Conservation (phyloP, 2,888 invertebrate species). For the Acleris laterana region DNA sequence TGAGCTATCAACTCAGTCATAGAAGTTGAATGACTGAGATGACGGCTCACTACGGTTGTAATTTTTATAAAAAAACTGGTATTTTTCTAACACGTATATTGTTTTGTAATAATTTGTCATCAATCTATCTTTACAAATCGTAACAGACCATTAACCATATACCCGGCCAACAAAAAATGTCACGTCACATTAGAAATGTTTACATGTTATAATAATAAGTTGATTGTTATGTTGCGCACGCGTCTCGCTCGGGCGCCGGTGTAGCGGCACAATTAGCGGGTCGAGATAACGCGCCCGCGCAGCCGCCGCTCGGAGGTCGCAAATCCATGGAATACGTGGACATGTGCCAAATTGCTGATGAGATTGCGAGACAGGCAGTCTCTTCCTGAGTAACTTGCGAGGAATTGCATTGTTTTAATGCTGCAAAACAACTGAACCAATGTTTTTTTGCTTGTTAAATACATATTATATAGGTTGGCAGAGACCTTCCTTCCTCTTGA, state of each 20-base stretch:
- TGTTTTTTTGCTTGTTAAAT: too few species aligned
- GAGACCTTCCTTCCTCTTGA: too few species aligned
- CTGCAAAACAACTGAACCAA: too few species aligned
- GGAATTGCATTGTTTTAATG: too few species aligned
- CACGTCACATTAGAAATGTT: conserved; percentile 8
- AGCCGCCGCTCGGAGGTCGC: conserved; percentile 25
- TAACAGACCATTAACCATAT: too few species aligned
- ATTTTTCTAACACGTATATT: too few species aligned
- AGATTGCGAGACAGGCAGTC: conserved; percentile 52
- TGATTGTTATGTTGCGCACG: not conserved
- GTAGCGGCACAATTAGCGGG: conserved; percentile 29
- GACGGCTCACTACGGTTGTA: too few species aligned
- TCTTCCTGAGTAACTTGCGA: too few species aligned
- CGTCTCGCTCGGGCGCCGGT: not conserved
- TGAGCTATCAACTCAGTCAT: not conserved
- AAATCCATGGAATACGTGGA: conserved; percentile 37
- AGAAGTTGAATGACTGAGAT: not conserved
- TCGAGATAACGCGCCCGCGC: conserved; percentile 19
- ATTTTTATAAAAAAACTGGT: too few species aligned
- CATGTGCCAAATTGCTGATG: conserved; percentile 47
- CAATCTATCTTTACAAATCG: too few species aligned
- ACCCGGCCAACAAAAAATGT: not conserved
- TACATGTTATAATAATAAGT: conserved; percentile 5
- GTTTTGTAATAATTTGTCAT: too few species aligned
- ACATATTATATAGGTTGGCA: too few species aligned